Evolutionary conservation across 2,113 vertebrate genomes (phyloP).

Genomic region (Nesoenas mayeri): DNA sequence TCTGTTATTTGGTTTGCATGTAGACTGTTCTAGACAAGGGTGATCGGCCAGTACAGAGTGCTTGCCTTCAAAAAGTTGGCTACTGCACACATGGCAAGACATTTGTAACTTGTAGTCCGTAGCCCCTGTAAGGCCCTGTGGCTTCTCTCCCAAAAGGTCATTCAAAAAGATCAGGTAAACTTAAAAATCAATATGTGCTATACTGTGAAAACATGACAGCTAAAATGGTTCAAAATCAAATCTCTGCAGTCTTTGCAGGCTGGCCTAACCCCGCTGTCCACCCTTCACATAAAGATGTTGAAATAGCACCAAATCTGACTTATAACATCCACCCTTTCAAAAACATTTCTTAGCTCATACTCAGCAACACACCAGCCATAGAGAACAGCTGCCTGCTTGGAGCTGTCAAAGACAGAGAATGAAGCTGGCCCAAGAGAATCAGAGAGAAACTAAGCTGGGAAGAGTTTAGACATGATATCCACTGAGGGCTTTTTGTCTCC

Average conservation of each 20-base stretch:
- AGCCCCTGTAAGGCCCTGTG: neutral
- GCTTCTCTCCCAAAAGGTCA: neutral
- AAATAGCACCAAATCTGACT: neutral
- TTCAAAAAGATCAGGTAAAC: neutral
- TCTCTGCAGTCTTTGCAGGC: neutral
- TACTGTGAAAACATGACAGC: neutral
- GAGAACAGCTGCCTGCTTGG: too few relatives aligned
- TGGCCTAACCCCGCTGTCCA: neutral
- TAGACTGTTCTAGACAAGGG: neutral
- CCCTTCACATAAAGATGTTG: rapidly evolving
- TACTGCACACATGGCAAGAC: neutral
- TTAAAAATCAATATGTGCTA: neutral
- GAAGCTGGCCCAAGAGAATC: neutral
- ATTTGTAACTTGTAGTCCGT: neutral
- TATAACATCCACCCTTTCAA: neutral
- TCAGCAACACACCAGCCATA: neutral
- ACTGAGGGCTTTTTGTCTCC: rapidly evolving
- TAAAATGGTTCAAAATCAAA: neutral
- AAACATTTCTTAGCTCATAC: neutral
- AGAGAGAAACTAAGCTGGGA: neutral
- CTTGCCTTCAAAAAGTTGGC: neutral
- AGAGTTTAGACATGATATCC: neutral
- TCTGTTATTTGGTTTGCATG: neutral
- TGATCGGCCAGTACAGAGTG: neutral
- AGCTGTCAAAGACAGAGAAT: neutral